Percentiles rank a stretch among this genome's conserved stretches.
Evolutionary conservation across 2,113 vertebrate genomes (phyloP).

Genomic region (Isurus oxyrinchus): DNA sequence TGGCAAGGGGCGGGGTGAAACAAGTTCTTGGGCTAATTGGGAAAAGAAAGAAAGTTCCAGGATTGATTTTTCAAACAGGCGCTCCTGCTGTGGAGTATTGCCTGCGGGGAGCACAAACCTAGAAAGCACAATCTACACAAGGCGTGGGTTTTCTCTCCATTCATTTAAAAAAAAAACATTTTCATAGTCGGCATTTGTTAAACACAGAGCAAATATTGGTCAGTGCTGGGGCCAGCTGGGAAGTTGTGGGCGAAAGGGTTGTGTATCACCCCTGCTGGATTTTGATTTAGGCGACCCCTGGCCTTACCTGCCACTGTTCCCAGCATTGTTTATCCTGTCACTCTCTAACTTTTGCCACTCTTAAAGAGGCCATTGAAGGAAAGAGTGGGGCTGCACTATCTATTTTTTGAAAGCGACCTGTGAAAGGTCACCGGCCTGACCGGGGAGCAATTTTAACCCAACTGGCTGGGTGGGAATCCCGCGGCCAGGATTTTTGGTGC

Average conservation of each 20-base stretch:
- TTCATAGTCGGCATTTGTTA: background rate
- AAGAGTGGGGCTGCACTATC: background rate
- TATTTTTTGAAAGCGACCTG: background rate
- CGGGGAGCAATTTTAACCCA: background rate
- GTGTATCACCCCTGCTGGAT: background rate
- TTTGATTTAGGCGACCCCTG: background rate
- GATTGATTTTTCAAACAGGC: background rate
- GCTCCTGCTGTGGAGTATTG: background rate
- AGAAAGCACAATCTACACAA: too few species aligned
- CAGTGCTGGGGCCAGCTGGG: background rate
- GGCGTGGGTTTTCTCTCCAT: background rate
- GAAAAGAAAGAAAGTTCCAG: background rate
- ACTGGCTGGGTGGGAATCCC: background rate
- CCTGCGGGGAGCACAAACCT: background rate
- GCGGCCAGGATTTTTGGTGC: too few species aligned
- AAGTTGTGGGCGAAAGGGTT: background rate
- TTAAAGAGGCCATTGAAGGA: background rate
- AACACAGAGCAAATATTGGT: background rate
- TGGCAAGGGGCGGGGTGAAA: background rate
- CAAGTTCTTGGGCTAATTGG: background rate
- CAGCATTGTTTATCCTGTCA: background rate
- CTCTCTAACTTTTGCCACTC: background rate
- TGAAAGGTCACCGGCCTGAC: background rate
- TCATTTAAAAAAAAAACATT: background rate
- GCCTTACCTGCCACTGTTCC: background rate